Conservation (phyloP, 2,888 invertebrate genomes). For the Ophion costatus region DNA sequence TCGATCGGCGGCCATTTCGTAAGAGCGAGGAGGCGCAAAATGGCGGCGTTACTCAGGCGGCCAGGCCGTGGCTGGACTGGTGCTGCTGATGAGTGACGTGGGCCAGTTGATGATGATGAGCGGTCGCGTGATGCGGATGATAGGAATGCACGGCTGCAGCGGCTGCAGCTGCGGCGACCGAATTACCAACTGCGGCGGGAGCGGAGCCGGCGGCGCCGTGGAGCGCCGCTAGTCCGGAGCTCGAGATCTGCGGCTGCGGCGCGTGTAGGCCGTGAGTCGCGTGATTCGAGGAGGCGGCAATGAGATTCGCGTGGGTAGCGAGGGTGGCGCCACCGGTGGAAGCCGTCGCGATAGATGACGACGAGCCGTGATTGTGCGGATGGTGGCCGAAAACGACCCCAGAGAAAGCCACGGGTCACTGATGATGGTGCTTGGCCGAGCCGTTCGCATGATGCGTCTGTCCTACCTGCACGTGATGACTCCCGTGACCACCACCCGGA, state of each 20-base stretch:
- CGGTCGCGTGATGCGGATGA: conserved; percentile 70
- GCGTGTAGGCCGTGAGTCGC: conserved; percentile 75
- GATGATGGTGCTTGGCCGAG: conserved; percentile 89
- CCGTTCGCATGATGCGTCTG: conserved; percentile 85
- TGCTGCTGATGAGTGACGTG: conserved; percentile 80
- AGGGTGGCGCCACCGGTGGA: conserved; percentile 45
- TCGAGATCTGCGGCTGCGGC: conserved; percentile 76
- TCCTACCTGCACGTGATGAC: conserved; percentile 86
- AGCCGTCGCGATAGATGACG: conserved; percentile 74
- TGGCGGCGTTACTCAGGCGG: conserved; percentile 75
- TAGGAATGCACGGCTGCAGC: conserved; percentile 66
- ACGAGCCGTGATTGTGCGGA: conserved; percentile 83
- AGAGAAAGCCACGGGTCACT: conserved; percentile 94
- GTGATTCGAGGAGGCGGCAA: conserved; percentile 64
- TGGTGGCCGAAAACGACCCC: conserved; percentile 91
- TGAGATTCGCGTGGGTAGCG: conserved; percentile 67
- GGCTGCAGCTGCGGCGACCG: conserved; percentile 66
- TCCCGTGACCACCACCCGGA: conserved; percentile 87
- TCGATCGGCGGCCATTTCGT: conserved; percentile 1
- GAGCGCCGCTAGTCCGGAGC: conserved; percentile 65
- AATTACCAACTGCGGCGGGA: conserved; percentile 51
- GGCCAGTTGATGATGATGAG: conserved; percentile 77
- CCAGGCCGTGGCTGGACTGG: conserved; percentile 81
- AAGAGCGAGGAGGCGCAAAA: neutral
- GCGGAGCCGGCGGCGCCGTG: conserved; percentile 54